Conservation (phyloP, 2,797 vertebrate genomes). For the Telmatherina bonti region DNA sequence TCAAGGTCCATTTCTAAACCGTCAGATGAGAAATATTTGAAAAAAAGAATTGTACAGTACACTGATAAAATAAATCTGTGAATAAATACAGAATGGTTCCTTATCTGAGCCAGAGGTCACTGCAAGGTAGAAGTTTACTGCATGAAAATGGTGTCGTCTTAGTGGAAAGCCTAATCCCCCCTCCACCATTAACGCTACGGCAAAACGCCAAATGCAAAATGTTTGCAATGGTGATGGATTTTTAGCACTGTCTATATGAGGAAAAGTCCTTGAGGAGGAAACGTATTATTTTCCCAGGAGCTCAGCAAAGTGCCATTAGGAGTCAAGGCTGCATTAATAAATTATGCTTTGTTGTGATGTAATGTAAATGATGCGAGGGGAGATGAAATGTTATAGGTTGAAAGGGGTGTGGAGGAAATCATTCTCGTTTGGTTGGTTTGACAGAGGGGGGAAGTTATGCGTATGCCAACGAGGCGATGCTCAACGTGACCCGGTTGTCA, state of each 20-base stretch:
- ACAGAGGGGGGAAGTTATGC: conserved; percentile 26
- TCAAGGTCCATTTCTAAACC: not conserved
- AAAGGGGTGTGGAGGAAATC: conserved; percentile 39
- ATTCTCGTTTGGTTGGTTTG: conserved; percentile 31
- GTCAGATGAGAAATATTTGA: conserved; percentile 10
- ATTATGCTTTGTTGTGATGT: conserved; percentile 69
- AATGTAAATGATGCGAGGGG: conserved; percentile 68
- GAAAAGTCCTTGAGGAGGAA: conserved; percentile 49
- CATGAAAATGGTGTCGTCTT: conserved; percentile 65
- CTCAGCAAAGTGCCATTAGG: conserved; percentile 62
- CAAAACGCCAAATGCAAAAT: conserved; percentile 67
- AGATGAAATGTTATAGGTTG: conserved; percentile 60
- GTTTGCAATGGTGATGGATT: conserved; percentile 68
- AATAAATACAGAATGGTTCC: conserved; percentile 31
- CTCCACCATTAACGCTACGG: conserved; percentile 49
- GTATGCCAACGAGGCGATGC: conserved; percentile 1
- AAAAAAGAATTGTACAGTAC: not conserved
- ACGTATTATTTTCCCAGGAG: conserved; percentile 62
- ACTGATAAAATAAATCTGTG: conserved; percentile 22
- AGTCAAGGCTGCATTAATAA: conserved; percentile 71
- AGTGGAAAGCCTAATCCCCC: conserved; percentile 56
- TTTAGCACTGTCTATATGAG: conserved; percentile 47
- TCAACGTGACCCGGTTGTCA: conserved; percentile 34
- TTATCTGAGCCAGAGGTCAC: conserved; percentile 32
- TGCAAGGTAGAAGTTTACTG: conserved; percentile 49